Evolutionary conservation across 2,888 invertebrate genomes (phyloP).

Genomic region (Eristalinus sepulchralis): DNA sequence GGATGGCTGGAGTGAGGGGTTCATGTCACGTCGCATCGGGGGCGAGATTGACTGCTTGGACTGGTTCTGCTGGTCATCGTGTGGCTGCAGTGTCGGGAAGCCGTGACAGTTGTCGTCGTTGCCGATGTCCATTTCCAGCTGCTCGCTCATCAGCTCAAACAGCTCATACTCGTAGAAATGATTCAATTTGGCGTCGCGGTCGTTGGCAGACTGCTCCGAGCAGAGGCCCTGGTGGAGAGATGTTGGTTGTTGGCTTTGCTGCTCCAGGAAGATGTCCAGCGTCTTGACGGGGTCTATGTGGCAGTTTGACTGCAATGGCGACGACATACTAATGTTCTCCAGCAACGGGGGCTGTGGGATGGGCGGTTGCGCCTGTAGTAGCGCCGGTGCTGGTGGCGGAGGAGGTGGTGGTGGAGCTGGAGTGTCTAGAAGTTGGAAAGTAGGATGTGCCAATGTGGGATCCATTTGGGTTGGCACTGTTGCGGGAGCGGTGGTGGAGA

Average conservation of each 20-base stretch:
- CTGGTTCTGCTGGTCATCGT: constrained; percentile 35
- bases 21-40: constrained; percentile 77
- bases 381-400: constrained; percentile 58
- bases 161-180: constrained; percentile 80
- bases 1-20: constrained; percentile 80
- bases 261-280: constrained; percentile 79
- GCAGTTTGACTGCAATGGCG: constrained; percentile 77
- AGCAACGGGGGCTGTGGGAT: constrained; percentile 70
- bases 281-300: constrained; percentile 78
- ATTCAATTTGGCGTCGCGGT: constrained; percentile 76
- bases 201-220: constrained; percentile 69
- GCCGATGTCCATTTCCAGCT: constrained; percentile 83
- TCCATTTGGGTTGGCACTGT: constrained; percentile 74
- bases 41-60: constrained; percentile 57
- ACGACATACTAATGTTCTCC: constrained; percentile 79
- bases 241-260: constrained; percentile 75
- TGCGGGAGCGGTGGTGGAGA: constrained; percentile 71
- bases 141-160: constrained; percentile 80
- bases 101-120: constrained; percentile 77
- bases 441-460: constrained; percentile 65
- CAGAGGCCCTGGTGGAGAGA: constrained; percentile 60
- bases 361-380: constrained; percentile 42
- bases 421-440: constrained; percentile 72
- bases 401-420: constrained; percentile 68
- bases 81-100: constrained; percentile 72